These are phyloP conservation scores for Hiodon tergisus DNA, from an alignment of 2,113 vertebrate genomes.

Conservation along the genomic window DNA sequence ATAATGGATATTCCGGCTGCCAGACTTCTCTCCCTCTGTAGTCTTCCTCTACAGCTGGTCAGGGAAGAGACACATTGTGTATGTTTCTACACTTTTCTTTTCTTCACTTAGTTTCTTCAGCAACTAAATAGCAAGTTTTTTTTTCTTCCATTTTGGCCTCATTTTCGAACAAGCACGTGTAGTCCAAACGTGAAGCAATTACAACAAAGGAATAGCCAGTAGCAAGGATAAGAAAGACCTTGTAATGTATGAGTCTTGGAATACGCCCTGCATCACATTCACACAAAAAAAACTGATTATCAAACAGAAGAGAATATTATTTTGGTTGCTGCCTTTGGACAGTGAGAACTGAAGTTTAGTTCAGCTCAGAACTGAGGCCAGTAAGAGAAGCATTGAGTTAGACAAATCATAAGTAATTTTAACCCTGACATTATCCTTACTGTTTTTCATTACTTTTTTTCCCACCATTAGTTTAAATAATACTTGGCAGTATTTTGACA, in stretches of 20 bases:
- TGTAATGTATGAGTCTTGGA: conserved; percentile 3
- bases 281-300: background rate
- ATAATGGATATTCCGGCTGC: conserved; percentile 55
- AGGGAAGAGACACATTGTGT: conserved; percentile 34
- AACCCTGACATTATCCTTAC: no score
- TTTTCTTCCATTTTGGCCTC: background rate
- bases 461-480: no score
- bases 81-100: conserved; percentile 32
- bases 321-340: conserved; percentile 1
- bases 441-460: no score
- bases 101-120: background rate
- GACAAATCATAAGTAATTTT: no score
- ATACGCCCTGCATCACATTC: background rate
- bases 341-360: background rate
- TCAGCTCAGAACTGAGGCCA: background rate
- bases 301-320: no score
- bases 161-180: conserved; percentile 29
- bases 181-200: conserved; percentile 16
- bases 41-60: conserved; percentile 21
- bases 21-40: conserved; percentile 17
- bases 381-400: background rate
- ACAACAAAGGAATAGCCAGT: background rate
- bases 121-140: background rate
- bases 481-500: no score
- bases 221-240: background rate